Percentiles rank a stretch among this genome's conserved stretches.
phyloP scores from a whole-genome alignment of 2,888 invertebrate species.

The Galerucella calmariensis region DNA sequence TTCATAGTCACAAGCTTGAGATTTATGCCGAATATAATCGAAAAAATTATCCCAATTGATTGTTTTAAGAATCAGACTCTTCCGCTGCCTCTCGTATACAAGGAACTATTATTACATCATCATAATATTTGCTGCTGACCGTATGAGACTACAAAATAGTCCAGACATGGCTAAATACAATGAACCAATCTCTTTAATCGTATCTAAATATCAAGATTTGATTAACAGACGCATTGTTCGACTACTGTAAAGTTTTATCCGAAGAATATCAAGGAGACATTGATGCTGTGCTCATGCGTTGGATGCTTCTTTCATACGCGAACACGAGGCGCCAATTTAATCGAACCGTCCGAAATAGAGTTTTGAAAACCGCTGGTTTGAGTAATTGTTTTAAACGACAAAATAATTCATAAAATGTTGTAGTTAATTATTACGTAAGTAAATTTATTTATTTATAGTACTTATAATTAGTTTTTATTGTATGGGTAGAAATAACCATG shows the following conservation, averaged over 20 bases:
- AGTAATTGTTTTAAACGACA: not conserved
- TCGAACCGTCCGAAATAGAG: not conserved
- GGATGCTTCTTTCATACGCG: not conserved
- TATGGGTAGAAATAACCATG: not conserved
- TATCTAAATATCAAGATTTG: not conserved
- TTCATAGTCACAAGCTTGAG: no score
- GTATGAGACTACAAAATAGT: not conserved
- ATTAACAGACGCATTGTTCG: not conserved
- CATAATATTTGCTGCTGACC: not conserved
- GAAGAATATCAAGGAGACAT: not conserved
- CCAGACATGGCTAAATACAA: not conserved
- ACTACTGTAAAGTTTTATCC: not conserved
- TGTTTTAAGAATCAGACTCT: not conserved
- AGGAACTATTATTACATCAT: not conserved
- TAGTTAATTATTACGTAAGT: not conserved
- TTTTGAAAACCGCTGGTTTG: not conserved
- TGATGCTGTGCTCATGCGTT: not conserved
- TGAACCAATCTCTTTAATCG: not conserved
- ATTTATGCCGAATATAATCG: no score
- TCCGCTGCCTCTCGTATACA: not conserved
- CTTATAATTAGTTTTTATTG: not conserved
- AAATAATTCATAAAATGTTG: not conserved
- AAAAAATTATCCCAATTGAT: not conserved
- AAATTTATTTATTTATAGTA: not conserved
- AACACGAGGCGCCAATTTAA: conserved; percentile 1